A percentile compares a stretch with the other conserved stretches of the same genome.
These are phyloP conservation scores for Hippopotamyrus pictus DNA, from an alignment of 2,797 vertebrate genomes.

Conservation along the genomic window DNA sequence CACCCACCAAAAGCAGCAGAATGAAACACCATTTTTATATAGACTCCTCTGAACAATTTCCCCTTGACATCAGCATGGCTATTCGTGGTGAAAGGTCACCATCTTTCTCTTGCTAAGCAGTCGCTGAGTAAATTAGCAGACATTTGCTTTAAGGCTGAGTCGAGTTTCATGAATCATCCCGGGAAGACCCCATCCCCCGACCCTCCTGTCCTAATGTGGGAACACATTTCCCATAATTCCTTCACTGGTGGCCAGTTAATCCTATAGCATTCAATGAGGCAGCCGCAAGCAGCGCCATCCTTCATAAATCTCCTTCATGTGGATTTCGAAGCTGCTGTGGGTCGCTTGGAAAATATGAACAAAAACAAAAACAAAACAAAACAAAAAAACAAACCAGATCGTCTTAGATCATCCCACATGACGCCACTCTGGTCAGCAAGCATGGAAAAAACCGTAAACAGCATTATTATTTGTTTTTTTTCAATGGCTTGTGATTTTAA, in stretches of 20 bases:
- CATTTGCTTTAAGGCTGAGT: background rate
- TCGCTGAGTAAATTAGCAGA: background rate
- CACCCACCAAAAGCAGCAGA: background rate
- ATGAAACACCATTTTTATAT: background rate
- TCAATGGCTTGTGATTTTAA: background rate
- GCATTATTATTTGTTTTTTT: background rate
- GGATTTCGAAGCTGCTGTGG: constrained; percentile 31
- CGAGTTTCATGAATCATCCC: background rate
- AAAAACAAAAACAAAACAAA: constrained; percentile 27
- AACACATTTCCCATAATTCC: constrained; percentile 51
- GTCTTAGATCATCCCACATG: constrained; percentile 24
- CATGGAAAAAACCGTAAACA: background rate
- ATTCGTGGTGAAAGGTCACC: background rate
- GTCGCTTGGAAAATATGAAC: constrained; percentile 41
- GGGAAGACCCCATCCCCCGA: constrained; percentile 12
- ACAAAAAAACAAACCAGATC: constrained; percentile 22
- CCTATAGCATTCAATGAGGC: constrained; percentile 30
- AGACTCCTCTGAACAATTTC: background rate
- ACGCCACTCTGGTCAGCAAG: background rate
- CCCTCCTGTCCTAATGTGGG: constrained; percentile 37
- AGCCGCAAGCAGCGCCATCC: constrained; percentile 50
- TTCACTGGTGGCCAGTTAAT: constrained; percentile 56
- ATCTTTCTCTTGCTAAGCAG: background rate
- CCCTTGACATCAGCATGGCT: background rate
- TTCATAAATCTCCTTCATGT: constrained; percentile 45